Percentiles rank a stretch among this genome's conserved stretches.
These are phyloP conservation scores for Antechinus stuartii DNA, from an alignment of 2,113 vertebrate genomes.

Conservation along the genomic window DNA sequence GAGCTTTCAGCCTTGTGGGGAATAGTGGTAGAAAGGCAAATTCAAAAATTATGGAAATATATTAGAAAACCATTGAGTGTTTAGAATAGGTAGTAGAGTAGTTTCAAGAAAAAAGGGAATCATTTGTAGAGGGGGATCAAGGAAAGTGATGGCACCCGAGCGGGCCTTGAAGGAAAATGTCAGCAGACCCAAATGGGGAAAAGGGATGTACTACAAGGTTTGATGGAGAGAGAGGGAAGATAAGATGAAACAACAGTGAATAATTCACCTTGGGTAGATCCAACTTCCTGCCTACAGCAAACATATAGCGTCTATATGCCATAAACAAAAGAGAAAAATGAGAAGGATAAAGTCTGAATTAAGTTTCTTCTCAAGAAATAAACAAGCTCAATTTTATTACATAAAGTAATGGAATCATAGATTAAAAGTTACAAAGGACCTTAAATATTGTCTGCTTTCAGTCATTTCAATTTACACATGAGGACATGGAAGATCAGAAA, in stretches of 20 bases:
- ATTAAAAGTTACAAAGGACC: not conserved
- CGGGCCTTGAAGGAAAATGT: not conserved
- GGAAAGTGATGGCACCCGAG: not conserved
- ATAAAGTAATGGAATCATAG: not conserved
- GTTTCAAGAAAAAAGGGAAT: not conserved
- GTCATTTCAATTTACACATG: not conserved
- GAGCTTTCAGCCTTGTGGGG: slow-evolving; percentile 2
- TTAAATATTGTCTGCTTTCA: not conserved
- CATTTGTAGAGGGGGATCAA: not conserved
- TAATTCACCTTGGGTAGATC: not conserved
- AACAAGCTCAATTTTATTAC: not conserved
- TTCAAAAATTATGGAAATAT: not conserved
- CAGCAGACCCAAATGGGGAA: not conserved
- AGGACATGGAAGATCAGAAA: too few species aligned
- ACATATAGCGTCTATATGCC: not conserved
- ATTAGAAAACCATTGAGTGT: not conserved
- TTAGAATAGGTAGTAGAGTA: not conserved
- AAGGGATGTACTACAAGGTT: not conserved
- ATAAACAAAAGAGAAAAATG: not conserved
- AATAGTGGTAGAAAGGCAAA: not conserved
- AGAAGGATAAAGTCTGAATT: not conserved
- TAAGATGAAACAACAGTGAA: not conserved
- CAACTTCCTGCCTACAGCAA: not conserved
- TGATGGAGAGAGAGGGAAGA: not conserved
- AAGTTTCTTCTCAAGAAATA: not conserved